Evolutionary conservation across 2,113 vertebrate species (phyloP).

Genomic region (Ifrita kowaldi): DNA sequence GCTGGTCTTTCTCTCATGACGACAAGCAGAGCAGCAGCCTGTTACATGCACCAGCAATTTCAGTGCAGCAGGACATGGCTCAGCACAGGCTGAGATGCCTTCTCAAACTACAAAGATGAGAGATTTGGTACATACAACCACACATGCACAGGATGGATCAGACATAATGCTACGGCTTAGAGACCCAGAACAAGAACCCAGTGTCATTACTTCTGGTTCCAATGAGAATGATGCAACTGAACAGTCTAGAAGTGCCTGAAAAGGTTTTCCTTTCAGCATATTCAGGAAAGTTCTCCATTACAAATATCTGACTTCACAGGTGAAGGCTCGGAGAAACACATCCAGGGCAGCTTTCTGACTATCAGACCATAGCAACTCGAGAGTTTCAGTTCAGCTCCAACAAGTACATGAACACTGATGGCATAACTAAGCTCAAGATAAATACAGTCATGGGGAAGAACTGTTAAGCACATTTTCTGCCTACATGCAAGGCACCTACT

Average conservation of each 20-base stretch:
- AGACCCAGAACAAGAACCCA: background rate
- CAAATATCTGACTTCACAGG: background rate
- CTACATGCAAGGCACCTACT: background rate
- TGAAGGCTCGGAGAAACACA: background rate
- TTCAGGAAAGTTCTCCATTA: background rate
- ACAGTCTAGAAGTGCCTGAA: background rate
- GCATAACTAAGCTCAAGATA: background rate
- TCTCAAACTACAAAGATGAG: background rate
- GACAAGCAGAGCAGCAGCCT: background rate
- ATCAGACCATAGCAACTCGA: background rate
- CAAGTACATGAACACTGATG: background rate
- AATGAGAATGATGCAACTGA: background rate
- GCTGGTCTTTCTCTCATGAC: background rate
- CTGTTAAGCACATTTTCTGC: background rate
- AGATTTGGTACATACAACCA: background rate
- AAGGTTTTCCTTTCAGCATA: background rate
- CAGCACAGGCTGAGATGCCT: background rate
- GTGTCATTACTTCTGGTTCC: background rate
- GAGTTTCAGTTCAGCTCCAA: background rate
- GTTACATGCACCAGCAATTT: rapidly evolving
- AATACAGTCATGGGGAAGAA: background rate
- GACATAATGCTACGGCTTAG: background rate
- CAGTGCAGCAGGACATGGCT: background rate
- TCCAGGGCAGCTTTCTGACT: background rate
- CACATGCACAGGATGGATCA: background rate